Conservation (phyloP, 2,888 invertebrate genomes). For the Adela reaumurella region DNA sequence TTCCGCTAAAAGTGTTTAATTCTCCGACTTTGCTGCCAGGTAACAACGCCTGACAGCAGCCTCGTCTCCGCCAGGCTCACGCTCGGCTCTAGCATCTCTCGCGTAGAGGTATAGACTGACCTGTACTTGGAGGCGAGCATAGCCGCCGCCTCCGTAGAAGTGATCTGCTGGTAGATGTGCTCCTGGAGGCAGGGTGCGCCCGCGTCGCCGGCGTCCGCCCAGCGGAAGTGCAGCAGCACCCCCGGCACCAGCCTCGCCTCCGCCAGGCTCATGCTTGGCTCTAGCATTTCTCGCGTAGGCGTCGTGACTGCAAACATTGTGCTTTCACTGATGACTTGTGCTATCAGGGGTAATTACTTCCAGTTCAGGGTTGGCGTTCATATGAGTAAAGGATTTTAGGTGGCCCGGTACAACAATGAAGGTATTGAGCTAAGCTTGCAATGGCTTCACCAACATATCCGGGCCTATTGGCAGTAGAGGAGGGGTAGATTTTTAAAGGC, state of each 20-base stretch:
- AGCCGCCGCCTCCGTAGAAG: constrained; percentile 64
- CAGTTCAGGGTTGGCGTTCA: too few species aligned
- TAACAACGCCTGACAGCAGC: constrained; percentile 79
- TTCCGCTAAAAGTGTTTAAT: too few species aligned
- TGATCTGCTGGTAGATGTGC: constrained; percentile 58
- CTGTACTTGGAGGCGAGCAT: constrained; percentile 67
- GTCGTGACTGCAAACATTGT: constrained; percentile 65
- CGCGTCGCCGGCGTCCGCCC: constrained; percentile 29
- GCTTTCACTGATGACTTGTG: too few species aligned
- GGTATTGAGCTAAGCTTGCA: too few species aligned
- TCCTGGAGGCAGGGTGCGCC: constrained; percentile 50
- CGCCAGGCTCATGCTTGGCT: constrained; percentile 58
- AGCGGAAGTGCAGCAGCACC: constrained; percentile 71
- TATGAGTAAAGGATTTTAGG: too few species aligned
- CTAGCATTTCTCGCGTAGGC: constrained; percentile 73
- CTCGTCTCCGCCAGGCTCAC: constrained; percentile 66
- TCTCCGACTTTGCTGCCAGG: too few species aligned
- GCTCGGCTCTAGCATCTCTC: constrained; percentile 59
- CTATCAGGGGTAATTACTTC: too few species aligned
- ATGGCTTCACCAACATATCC: too few species aligned
- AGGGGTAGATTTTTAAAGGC: too few species aligned
- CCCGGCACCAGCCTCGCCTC: constrained; percentile 76
- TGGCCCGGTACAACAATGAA: too few species aligned
- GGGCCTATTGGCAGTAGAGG: too few species aligned
- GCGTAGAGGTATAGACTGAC: constrained; percentile 31